Conservation (phyloP, 2,888 invertebrate species). For the Drosophila cognata region DNA sequence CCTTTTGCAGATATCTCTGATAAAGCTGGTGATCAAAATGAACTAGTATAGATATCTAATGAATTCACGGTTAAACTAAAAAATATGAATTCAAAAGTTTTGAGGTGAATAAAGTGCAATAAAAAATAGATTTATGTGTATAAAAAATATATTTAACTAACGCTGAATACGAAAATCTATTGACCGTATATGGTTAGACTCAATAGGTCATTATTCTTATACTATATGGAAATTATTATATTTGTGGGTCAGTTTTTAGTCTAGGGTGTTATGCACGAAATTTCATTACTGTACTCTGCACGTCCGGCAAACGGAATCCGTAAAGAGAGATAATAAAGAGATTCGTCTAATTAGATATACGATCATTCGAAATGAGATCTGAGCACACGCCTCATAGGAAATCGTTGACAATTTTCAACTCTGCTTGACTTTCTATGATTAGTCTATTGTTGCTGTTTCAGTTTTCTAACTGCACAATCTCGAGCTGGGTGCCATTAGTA, state of each 20-base stretch:
- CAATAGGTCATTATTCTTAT: not conserved
- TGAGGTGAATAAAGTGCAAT: not conserved
- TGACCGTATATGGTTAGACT: not conserved
- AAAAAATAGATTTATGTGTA: not conserved
- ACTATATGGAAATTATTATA: not conserved
- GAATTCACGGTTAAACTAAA: not conserved
- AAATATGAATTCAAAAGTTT: not conserved
- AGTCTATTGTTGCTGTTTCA: conserved; percentile 21
- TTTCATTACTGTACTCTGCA: not conserved
- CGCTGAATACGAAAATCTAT: not conserved
- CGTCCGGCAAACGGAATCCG: not conserved
- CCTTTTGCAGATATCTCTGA: conserved; percentile 19
- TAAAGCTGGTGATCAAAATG: not conserved
- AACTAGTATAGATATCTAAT: not conserved
- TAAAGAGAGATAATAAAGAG: not conserved
- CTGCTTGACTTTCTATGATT: conserved; percentile 53
- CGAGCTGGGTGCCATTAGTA: conserved; percentile 38
- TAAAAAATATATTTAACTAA: not conserved
- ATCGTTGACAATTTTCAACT: conserved; percentile 26
- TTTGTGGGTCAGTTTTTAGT: not conserved
- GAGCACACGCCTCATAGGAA: conserved; percentile 44
- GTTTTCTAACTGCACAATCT: conserved; percentile 56
- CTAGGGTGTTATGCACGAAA: not conserved
- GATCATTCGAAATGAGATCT: conserved; percentile 42
- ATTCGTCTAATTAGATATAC: conserved; percentile 14